Evolutionary conservation across 1,140 invertebrate genomes (phyloP).

Genomic region (Babylonia areolata): DNA sequence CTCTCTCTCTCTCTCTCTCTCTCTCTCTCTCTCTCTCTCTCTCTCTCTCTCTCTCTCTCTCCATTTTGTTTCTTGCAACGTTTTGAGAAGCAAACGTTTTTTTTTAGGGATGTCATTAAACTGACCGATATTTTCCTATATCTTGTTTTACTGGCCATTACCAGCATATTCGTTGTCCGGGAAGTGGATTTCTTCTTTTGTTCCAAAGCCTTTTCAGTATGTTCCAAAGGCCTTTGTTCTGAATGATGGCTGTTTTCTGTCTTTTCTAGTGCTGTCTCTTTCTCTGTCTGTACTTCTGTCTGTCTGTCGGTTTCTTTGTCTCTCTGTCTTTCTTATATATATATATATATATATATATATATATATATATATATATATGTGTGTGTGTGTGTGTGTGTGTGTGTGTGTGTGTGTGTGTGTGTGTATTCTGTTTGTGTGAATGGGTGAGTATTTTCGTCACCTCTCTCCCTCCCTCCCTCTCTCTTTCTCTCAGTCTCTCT

Average conservation of each 20-base stretch:
- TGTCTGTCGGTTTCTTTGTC: not conserved
- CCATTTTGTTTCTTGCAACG: not conserved
- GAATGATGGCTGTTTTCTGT: too few relatives aligned
- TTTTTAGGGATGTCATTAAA: too few relatives aligned
- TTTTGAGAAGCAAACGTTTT: too few relatives aligned
- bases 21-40: slow-evolving; percentile 16
- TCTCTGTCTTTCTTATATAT: not conserved
- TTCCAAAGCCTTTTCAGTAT: too few relatives aligned
- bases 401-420: not conserved
- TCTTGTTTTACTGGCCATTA: too few relatives aligned
- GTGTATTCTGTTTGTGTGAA: not conserved
- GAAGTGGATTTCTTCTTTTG: too few relatives aligned
- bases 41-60: not conserved
- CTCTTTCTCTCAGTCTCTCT: too few relatives aligned
- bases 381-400: not conserved
- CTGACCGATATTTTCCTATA: too few relatives aligned
- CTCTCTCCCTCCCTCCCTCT: too few relatives aligned
- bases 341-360: not conserved
- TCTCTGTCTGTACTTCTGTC: not conserved
- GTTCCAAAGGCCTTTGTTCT: too few relatives aligned
- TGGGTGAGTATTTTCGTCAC: not conserved
- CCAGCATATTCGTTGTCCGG: too few relatives aligned
- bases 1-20: slow-evolving; percentile 26
- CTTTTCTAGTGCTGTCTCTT: not conserved
- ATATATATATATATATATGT: slow-evolving; percentile 2